A percentile compares a stretch with the other conserved stretches of the same genome.
These are phyloP conservation scores for Diplodus sargus DNA, from an alignment of 2,797 vertebrate species.

Conservation along the genomic window DNA sequence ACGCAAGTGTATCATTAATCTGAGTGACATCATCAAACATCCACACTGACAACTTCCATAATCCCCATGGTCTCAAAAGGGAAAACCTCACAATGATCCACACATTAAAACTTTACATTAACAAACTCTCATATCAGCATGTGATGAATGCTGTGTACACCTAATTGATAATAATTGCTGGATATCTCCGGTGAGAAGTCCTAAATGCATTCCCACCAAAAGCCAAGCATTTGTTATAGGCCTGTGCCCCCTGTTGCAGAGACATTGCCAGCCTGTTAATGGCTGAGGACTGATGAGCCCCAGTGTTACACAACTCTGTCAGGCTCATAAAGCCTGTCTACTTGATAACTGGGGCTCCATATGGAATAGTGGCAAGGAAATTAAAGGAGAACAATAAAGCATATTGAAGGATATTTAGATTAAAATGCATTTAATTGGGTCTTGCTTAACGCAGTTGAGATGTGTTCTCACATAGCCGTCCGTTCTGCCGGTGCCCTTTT, in stretches of 20 bases:
- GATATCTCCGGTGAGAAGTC: conserved; percentile 34
- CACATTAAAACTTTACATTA: conserved; percentile 44
- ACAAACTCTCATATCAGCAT: conserved; percentile 3
- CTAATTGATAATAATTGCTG: conserved; percentile 50
- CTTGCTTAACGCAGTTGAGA: conserved; percentile 59
- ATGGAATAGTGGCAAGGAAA: conserved; percentile 73
- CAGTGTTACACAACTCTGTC: conserved; percentile 52
- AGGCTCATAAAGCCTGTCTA: conserved; percentile 74
- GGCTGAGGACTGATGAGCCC: conserved; percentile 65
- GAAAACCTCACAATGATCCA: conserved; percentile 30
- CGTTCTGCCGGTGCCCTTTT: conserved; percentile 84
- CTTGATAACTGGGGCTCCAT: conserved; percentile 73
- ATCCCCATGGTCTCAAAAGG: conserved; percentile 11
- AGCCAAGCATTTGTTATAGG: conserved; percentile 43
- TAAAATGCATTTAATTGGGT: conserved; percentile 84
- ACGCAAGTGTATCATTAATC: conserved; percentile 1
- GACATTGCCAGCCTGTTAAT: conserved; percentile 61
- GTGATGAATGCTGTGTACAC: conserved; percentile 41
- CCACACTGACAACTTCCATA: neutral
- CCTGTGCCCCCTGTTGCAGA: conserved; percentile 47
- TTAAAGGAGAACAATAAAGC: conserved; percentile 79
- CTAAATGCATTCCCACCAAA: conserved; percentile 52
- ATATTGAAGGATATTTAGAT: conserved; percentile 82
- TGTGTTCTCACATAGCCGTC: conserved; percentile 89
- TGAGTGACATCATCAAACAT: neutral